Base-by-base conservation (phyloP, 1,140 invertebrate species). In the Batillaria attramentaria region DNA sequence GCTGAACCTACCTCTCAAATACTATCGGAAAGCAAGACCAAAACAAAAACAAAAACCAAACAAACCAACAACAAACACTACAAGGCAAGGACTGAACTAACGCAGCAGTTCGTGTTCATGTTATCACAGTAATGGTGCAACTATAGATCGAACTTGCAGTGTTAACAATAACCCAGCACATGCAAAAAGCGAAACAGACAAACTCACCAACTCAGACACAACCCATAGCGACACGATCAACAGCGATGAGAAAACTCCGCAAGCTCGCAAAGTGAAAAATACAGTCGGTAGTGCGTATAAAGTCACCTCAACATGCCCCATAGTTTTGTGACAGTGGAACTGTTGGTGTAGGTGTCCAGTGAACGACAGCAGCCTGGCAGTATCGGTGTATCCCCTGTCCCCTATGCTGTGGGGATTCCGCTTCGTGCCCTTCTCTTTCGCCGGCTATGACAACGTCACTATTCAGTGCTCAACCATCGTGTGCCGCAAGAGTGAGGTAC, bases 321-420 rank as follows among this genome's bases (percentile, higher is more conserved):
- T 3, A 31, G 3, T 24, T 62, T 31, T 62, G 57, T 62, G n/a
- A 2, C 24, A n/a, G n/a, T n/a, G n/a, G n/a, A n/a, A n/a, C n/a
- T n/a, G n/a, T n/a, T n/a, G n/a, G n/a, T n/a, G n/a, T 31, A 62
- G 57, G 57, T 62, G 57, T n/a, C 57, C 57, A 13, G 57, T 62
- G 57, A 31, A 62, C n/a, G n/a, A 24, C 10, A 62, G n/a, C n/a
- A n/a, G n/a, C n/a, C n/a, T n/a, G n/a, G n/a, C 57, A 1, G n/a
- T 62, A 31, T 62, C 57, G 8, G 57, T 62, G 8, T 31, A 62
- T 5, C 3, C 57, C 13, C n/a, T 62, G n/a, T 28, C n/a, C 6
- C n/a, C n/a, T 5, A 2, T 62, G n/a, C n/a, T 62, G 57, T 62
- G n/a, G 1, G 57, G 57, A n/a, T 5, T 62, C 8, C 57, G 57